phyloP scores from a whole-genome alignment of 1,140 invertebrate species.

The Cylas formicarius region DNA sequence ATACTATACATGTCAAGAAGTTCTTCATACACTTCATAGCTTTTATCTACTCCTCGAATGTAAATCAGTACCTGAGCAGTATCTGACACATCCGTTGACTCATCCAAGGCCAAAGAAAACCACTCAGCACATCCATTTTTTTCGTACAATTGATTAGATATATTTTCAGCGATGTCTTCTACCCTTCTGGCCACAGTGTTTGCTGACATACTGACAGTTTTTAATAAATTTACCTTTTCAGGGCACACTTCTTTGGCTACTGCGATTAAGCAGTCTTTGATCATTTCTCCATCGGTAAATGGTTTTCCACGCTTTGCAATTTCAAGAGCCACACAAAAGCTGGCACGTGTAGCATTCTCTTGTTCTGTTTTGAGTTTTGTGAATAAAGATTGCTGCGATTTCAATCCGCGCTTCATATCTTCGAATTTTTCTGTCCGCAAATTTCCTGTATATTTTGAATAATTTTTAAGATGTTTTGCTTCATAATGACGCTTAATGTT shows the following conservation, averaged over 20 bases:
- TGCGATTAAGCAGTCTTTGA: conserved; percentile 34
- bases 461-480: too few relatives aligned
- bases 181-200: conserved; percentile 32
- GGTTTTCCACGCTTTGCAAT: conserved; percentile 33
- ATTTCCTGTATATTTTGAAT: too few relatives aligned
- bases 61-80: conserved; percentile 30
- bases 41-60: conserved; percentile 30
- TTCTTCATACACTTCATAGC: conserved; percentile 36
- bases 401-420: too few relatives aligned
- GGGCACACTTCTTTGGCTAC: conserved; percentile 31
- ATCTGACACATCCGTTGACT: conserved; percentile 36
- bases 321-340: conserved; percentile 27
- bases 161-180: conserved; percentile 30
- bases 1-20: conserved; percentile 27
- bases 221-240: conserved; percentile 28
- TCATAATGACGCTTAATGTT: too few relatives aligned
- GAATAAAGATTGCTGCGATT: too few relatives aligned
- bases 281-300: conserved; percentile 33
- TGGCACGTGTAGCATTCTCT: too few relatives aligned
- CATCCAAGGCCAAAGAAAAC: conserved; percentile 36
- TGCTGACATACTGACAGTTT: conserved; percentile 28
- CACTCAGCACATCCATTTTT: too few relatives aligned
- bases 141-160: too few relatives aligned
- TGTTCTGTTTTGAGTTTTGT: too few relatives aligned
- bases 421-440: too few relatives aligned